These are phyloP conservation scores for Callinectes sapidus DNA, from an alignment of 2,888 invertebrate species.

Conservation along the genomic window DNA sequence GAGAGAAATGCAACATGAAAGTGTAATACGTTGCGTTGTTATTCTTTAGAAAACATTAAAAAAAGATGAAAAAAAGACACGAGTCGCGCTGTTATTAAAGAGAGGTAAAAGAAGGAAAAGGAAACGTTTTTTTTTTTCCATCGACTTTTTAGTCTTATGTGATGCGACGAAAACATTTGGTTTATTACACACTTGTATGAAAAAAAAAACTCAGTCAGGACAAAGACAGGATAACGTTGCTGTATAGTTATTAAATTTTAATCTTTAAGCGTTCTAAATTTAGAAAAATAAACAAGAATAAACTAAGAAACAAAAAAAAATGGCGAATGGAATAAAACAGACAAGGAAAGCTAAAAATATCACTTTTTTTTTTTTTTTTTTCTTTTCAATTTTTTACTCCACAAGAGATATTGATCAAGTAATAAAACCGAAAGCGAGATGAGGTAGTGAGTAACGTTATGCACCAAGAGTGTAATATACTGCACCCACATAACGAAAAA, in stretches of 20 bases:
- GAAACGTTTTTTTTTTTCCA: neutral
- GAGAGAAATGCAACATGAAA: conserved; percentile 19
- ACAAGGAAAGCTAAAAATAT: too few relatives aligned
- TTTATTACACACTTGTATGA: too few relatives aligned
- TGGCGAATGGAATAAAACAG: neutral
- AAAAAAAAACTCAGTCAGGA: too few relatives aligned
- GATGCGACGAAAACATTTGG: too few relatives aligned
- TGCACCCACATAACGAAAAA: neutral
- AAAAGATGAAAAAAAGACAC: neutral
- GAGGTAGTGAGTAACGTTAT: neutral
- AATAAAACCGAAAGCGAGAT: neutral
- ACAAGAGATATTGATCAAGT: neutral
- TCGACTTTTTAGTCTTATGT: too few relatives aligned
- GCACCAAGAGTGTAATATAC: neutral
- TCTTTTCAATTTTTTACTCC: neutral
- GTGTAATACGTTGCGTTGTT: neutral
- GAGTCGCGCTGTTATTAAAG: neutral
- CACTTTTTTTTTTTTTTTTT: neutral
- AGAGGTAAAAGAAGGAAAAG: neutral
- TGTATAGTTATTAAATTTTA: too few relatives aligned
- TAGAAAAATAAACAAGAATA: too few relatives aligned
- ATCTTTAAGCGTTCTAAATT: too few relatives aligned
- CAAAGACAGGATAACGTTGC: too few relatives aligned
- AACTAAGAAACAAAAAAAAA: too few relatives aligned
- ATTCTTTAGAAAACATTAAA: neutral